These are phyloP conservation scores for Empidonax alnorum DNA, from an alignment of 2,113 vertebrate genomes.

Conservation along the genomic window DNA sequence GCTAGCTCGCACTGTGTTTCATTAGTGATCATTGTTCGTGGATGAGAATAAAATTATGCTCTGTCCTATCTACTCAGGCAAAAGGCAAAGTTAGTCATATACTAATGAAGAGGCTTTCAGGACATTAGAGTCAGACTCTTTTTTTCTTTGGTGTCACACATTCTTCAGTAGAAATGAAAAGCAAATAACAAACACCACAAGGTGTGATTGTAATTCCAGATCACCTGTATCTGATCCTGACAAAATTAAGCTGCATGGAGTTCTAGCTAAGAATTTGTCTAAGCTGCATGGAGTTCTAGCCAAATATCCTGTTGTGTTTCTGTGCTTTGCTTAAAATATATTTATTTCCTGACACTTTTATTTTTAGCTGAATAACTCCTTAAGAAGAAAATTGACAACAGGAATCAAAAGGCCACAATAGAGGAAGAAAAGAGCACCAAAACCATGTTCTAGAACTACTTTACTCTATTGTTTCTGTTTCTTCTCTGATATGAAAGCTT, in stretches of 20 bases:
- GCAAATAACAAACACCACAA: neutral
- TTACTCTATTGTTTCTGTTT: neutral
- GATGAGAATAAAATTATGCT: neutral
- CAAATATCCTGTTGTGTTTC: neutral
- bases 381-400: neutral
- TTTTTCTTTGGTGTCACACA: neutral
- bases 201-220: neutral
- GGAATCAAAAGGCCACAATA: neutral
- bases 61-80: neutral
- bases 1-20: fast-evolving
- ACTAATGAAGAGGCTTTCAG: neutral
- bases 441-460: neutral
- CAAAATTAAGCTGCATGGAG: neutral
- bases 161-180: neutral
- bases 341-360: neutral
- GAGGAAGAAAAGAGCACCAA: neutral
- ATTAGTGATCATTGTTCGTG: neutral
- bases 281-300: neutral
- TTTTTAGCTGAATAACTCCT: neutral
- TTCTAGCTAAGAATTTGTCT: neutral
- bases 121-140: neutral
- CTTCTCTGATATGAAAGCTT: neutral
- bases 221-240: neutral
- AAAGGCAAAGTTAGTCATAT: neutral
- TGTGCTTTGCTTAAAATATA: neutral